phyloP scores from a whole-genome alignment of 2,888 invertebrate genomes.

The Hylaea fasciaria region DNA sequence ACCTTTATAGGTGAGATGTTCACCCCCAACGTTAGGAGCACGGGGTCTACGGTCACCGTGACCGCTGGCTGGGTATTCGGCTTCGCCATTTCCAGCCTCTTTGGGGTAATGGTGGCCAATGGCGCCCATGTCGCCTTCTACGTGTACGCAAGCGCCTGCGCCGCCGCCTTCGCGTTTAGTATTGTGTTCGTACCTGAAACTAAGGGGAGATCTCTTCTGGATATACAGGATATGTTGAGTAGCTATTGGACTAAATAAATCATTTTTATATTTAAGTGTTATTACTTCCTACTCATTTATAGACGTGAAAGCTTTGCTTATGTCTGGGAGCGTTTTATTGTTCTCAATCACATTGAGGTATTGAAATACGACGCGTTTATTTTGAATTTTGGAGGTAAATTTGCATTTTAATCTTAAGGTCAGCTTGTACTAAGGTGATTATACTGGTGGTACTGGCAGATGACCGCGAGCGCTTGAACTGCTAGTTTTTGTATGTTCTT shows the following conservation, averaged over 20 bases:
- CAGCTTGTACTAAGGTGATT: too few species aligned
- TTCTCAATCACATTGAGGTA: too few species aligned
- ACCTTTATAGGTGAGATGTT: conserved; percentile 58
- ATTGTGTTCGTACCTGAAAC: conserved; percentile 55
- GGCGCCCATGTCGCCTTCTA: conserved; percentile 49
- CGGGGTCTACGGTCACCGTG: conserved; percentile 46
- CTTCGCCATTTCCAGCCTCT: conserved; percentile 47
- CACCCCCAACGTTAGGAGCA: conserved; percentile 50
- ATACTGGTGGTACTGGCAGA: too few species aligned
- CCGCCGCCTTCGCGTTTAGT: conserved; percentile 45
- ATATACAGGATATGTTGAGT: conserved; percentile 52
- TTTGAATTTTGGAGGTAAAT: too few species aligned
- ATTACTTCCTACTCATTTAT: too few species aligned
- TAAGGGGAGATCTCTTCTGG: conserved; percentile 51
- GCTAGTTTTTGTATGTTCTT: too few species aligned
- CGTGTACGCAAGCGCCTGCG: conserved; percentile 45
- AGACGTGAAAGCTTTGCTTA: too few species aligned
- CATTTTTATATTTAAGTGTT: too few species aligned
- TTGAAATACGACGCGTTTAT: too few species aligned
- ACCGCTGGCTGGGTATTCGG: conserved; percentile 48
- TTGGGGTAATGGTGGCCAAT: conserved; percentile 45
- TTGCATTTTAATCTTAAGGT: too few species aligned
- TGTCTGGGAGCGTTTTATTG: too few species aligned
- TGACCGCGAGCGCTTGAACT: too few species aligned
- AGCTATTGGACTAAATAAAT: conserved; percentile 32